Evolutionary conservation across 2,113 vertebrate species (phyloP).

Genomic region (Pollachius pollachius): DNA sequence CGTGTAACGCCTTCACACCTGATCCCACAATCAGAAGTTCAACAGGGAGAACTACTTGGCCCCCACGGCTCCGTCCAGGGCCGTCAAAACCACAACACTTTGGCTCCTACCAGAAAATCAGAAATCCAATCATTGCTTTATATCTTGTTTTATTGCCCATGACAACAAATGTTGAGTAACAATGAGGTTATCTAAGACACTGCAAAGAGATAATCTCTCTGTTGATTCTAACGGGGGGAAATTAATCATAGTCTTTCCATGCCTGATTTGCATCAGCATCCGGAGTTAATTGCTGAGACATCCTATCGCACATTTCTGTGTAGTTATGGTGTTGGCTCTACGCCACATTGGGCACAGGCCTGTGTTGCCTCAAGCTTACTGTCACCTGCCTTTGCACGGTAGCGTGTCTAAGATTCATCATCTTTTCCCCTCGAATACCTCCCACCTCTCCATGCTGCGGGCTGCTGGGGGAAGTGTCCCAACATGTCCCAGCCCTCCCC

Average conservation of each 20-base stretch:
- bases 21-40: no score
- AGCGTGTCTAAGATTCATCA: slow-evolving; percentile 46
- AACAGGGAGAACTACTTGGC: no score
- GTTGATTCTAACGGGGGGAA: no score
- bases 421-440: slow-evolving; percentile 19
- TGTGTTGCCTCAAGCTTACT: slow-evolving; percentile 37
- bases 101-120: no score
- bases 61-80: no score
- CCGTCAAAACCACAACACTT: no score
- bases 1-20: not conserved
- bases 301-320: slow-evolving; percentile 47
- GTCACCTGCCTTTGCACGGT: slow-evolving; percentile 31
- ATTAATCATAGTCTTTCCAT: not conserved
- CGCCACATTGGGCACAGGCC: slow-evolving; percentile 21
- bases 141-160: no score
- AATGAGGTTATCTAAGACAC: no score
- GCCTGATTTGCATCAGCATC: slow-evolving; percentile 26
- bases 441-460: slow-evolving; percentile 18
- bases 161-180: no score
- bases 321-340: slow-evolving; percentile 31
- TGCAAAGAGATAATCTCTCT: no score
- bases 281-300: slow-evolving; percentile 32
- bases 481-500: slow-evolving; percentile 34
- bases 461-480: slow-evolving; percentile 20
- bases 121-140: no score